Conservation (phyloP, 2,888 invertebrate species). For the Drosophila heteroneura region DNA sequence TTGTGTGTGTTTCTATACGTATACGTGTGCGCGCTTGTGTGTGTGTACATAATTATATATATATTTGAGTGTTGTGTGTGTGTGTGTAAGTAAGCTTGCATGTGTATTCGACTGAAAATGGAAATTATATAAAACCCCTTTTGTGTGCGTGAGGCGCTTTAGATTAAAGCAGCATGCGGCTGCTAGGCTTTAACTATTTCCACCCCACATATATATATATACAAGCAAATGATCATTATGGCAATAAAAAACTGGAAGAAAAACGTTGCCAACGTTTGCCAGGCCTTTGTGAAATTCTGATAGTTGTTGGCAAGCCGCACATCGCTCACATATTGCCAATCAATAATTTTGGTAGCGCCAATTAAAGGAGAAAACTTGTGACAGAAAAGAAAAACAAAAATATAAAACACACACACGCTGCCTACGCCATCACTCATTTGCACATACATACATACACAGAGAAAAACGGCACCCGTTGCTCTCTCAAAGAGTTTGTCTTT, state of each 20-base stretch:
- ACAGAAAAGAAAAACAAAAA: slow-evolving; percentile 4
- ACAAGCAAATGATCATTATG: slow-evolving; percentile 52
- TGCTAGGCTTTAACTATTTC: slow-evolving; percentile 42
- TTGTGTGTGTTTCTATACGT: slow-evolving; percentile 45
- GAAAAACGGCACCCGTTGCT: slow-evolving; percentile 39
- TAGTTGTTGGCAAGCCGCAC: slow-evolving; percentile 48
- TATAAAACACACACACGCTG: slow-evolving; percentile 13
- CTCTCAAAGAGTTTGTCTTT: slow-evolving; percentile 44
- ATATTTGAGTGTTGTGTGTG: slow-evolving; percentile 17
- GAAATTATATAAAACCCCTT: slow-evolving; percentile 76
- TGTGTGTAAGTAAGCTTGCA: slow-evolving; percentile 43
- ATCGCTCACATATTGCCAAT: slow-evolving; percentile 36
- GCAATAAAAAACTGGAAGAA: slow-evolving; percentile 29
- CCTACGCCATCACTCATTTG: slow-evolving; percentile 14
- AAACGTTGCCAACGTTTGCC: slow-evolving; percentile 33
- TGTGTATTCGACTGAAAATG: slow-evolving; percentile 69
- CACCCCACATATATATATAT: slow-evolving; percentile 1
- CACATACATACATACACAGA: slow-evolving; percentile 19
- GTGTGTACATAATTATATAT: slow-evolving; percentile 3
- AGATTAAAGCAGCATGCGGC: slow-evolving; percentile 52
- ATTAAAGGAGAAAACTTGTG: slow-evolving; percentile 39
- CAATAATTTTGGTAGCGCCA: slow-evolving; percentile 51
- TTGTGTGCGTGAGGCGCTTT: slow-evolving; percentile 54
- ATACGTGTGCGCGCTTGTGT: slow-evolving; percentile 44
- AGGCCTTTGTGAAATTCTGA: slow-evolving; percentile 48